phyloP scores from a whole-genome alignment of 2,797 vertebrate genomes.

The Heterohyrax brucei region DNA sequence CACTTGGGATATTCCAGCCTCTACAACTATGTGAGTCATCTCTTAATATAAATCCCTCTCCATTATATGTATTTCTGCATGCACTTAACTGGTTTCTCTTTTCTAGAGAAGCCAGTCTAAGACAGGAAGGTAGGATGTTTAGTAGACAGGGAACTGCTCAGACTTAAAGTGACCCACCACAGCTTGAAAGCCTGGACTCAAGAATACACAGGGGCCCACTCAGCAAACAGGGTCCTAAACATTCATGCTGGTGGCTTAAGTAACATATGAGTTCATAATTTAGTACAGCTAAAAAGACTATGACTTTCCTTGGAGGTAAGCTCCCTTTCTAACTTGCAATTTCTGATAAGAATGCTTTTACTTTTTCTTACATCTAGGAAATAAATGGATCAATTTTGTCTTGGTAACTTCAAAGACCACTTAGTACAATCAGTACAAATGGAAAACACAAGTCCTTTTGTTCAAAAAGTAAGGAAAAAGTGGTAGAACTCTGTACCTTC shows the following conservation, averaged over 20 bases:
- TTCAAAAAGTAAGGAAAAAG: not conserved
- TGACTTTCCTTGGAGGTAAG: not conserved
- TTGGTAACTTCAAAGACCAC: not conserved
- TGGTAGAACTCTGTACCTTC: too few relatives aligned
- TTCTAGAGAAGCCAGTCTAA: too few relatives aligned
- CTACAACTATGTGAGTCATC: too few relatives aligned
- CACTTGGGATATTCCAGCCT: too few relatives aligned
- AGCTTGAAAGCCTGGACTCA: not conserved
- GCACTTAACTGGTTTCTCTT: too few relatives aligned
- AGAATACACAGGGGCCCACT: not conserved
- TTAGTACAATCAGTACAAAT: not conserved
- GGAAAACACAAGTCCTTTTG: not conserved
- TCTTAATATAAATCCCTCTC: too few relatives aligned
- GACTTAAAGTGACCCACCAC: not conserved
- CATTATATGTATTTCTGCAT: too few relatives aligned
- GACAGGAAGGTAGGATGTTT: not conserved
- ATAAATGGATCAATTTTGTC: not conserved
- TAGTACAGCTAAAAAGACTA: not conserved
- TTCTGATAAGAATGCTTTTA: not conserved
- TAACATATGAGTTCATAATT: not conserved
- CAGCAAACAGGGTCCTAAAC: not conserved
- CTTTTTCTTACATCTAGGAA: not conserved
- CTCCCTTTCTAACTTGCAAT: not conserved
- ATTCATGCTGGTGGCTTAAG: not conserved
- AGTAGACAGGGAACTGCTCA: too few relatives aligned